Evolutionary conservation across 1,140 invertebrate genomes (phyloP).

Genomic region (Octopus sinensis): DNA sequence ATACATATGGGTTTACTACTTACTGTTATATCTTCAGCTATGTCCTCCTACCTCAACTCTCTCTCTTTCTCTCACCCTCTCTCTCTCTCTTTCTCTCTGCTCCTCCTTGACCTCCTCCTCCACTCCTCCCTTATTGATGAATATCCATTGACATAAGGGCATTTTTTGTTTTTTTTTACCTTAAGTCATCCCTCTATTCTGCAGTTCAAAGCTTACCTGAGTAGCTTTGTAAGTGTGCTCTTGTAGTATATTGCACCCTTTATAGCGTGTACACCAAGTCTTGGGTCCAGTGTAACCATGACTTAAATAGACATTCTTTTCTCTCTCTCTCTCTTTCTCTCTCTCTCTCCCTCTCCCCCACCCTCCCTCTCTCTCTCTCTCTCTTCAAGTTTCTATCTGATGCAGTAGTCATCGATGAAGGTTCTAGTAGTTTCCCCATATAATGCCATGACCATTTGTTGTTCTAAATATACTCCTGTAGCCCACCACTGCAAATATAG

Average conservation of each 20-base stretch:
- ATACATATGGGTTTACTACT: no score
- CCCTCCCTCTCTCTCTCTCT: neutral
- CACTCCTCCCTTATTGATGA: no score
- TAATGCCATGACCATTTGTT: constrained; percentile 8
- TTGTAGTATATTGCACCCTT: neutral
- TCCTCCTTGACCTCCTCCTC: neutral
- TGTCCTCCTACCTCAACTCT: neutral
- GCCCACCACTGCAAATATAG: neutral
- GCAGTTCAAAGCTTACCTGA: neutral
- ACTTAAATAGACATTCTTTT: constrained; percentile 3
- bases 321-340: neutral
- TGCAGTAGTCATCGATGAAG: neutral
- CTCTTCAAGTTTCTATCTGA: neutral
- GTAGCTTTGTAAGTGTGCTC: constrained; percentile 4
- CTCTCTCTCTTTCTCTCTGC: neutral
- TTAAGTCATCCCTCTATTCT: neutral
- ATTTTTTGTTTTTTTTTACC: neutral
- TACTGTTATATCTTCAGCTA: neutral
- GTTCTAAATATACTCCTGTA: neutral
- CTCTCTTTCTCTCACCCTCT: neutral
- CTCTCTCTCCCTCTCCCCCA: neutral
- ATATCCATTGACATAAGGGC: no score
- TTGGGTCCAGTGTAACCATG: constrained; percentile 5
- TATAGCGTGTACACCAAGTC: constrained; percentile 10
- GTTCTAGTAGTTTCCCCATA: neutral